A percentile compares a stretch with the other conserved stretches of the same genome.
Evolutionary conservation across 2,797 vertebrate genomes (phyloP).

Genomic region (Gallinago stenura): DNA sequence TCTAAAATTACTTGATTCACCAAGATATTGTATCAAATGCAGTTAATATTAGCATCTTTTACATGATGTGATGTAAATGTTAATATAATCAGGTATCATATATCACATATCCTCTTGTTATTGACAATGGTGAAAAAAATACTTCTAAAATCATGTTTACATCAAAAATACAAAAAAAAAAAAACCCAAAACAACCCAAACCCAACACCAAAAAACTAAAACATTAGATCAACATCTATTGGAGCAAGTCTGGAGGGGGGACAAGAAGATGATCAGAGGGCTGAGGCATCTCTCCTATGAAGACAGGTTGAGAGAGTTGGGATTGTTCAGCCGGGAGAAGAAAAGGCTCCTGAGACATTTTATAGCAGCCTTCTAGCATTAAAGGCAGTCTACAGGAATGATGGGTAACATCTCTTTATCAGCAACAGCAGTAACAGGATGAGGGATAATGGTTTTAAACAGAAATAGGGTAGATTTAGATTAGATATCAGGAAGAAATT

Average conservation of each 20-base stretch:
- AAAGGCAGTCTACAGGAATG: background rate
- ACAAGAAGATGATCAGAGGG: background rate
- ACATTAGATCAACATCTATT: background rate
- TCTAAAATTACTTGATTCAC: slow-evolving; percentile 11
- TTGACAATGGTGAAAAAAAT: background rate
- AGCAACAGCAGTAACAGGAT: background rate
- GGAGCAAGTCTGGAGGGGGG: background rate
- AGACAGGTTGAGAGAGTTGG: background rate
- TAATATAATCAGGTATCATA: background rate
- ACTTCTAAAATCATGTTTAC: background rate
- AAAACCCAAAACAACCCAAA: too few species aligned
- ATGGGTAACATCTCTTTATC: background rate
- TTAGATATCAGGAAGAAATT: background rate
- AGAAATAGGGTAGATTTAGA: background rate
- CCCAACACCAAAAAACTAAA: background rate
- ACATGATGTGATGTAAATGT: background rate
- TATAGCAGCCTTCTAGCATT: background rate
- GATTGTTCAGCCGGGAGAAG: background rate
- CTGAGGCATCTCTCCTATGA: background rate
- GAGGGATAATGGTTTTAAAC: background rate
- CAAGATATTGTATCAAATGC: background rate
- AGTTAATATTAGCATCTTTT: slow-evolving; percentile 18
- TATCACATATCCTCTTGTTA: background rate
- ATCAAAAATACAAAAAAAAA: background rate
- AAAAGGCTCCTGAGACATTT: background rate